Base-by-base conservation (phyloP, 2,797 vertebrate species). In the Coregonus suidteri region DNA sequence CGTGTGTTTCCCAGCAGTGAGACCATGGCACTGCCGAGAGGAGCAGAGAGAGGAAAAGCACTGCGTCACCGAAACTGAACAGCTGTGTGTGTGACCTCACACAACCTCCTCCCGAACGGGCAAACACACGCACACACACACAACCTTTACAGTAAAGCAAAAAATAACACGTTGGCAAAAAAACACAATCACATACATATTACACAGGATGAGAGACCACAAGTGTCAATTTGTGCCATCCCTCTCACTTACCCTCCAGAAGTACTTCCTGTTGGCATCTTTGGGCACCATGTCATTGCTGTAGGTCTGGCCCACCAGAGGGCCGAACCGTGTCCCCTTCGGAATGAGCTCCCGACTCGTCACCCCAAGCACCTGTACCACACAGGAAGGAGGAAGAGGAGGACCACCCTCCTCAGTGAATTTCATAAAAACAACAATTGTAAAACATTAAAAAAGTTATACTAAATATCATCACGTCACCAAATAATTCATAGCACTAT, bases 241-340 rank as follows among this genome's bases (percentile, higher is more conserved):
- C 41, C 41, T 1, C 64, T 72, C 5, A 90, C 96, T 96, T 91
- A 98, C 97, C 95, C 97, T 94, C 97, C 97, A 98, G 84, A 98
- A 97, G 77, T 97, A 98, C 91, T 97, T 96, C 90, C 97, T 96
- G 91, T 96, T 94, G 0, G 95, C 94, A 37, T 97, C 94, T 91
- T 95, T 95, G 76, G 93, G 95, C 87, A 97, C 92, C 0, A 92
- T 95, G 87, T 96, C 96, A 0, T 85, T 93, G 77, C 94, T 96
- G 87, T 97, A 98, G 88, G 93, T 92, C 86, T 97, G 96, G 62
- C 97, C 97, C 74, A 97, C 90, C 59, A 98, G 89, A 78, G 97
- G 97, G 82, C 97, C 97, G 77, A 98, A 98, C 30, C 97, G 94
- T 0, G 97, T 98, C 85, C 97, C 97, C 88, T 95, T 95, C 15